Conservation (phyloP, 2,888 invertebrate species). For the Exocentrus adspersus region DNA sequence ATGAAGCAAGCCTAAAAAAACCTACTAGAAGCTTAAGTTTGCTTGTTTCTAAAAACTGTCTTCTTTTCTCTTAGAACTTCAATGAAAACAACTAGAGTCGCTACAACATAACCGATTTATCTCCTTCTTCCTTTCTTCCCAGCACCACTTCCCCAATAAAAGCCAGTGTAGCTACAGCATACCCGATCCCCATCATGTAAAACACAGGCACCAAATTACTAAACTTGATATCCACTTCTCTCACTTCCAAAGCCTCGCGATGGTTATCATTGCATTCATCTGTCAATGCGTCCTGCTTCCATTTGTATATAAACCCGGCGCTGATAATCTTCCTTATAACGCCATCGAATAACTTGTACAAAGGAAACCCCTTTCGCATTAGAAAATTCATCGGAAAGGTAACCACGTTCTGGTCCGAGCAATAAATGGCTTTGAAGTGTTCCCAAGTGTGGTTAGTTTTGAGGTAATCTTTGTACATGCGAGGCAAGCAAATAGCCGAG, state of each 20-base stretch:
- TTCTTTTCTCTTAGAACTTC: no score
- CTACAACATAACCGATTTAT: no score
- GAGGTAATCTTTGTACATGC: conserved; percentile 51
- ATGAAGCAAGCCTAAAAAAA: no score
- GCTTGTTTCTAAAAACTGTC: no score
- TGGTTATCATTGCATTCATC: conserved; percentile 9
- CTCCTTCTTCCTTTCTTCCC: no score
- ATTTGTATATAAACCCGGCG: conserved; percentile 48
- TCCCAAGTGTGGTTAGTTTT: conserved; percentile 43
- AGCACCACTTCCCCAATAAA: conserved; percentile 31
- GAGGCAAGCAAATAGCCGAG: conserved; percentile 50
- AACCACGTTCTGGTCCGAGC: conserved; percentile 51
- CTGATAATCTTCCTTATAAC: conserved; percentile 51
- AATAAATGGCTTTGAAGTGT: conserved; percentile 46
- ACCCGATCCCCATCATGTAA: conserved; percentile 28
- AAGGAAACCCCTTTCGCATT: conserved; percentile 57
- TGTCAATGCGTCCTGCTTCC: conserved; percentile 36
- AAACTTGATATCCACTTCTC: conserved; percentile 31
- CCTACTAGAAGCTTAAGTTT: no score
- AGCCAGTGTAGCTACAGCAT: conserved; percentile 24
- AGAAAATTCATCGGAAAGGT: conserved; percentile 56
- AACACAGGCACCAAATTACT: conserved; percentile 35
- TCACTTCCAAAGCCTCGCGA: conserved; percentile 6
- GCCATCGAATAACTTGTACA: conserved; percentile 48
- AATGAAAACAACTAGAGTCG: no score